phyloP scores from a whole-genome alignment of 2,797 vertebrate genomes.

The Anisognathus igniventris region DNA sequence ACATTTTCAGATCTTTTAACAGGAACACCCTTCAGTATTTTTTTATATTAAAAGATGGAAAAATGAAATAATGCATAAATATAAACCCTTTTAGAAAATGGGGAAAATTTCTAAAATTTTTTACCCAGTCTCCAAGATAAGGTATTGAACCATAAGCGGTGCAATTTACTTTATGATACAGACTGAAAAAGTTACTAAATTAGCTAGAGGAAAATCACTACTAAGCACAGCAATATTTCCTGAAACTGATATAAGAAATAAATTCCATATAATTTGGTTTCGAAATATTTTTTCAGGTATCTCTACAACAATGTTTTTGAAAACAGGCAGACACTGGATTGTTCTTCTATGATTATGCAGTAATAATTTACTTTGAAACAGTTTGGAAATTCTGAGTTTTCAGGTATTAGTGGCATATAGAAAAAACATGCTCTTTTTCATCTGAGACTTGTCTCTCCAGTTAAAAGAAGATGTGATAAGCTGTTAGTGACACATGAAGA shows the following conservation, averaged over 20 bases:
- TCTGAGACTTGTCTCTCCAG: neutral
- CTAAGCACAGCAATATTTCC: neutral
- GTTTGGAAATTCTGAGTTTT: neutral
- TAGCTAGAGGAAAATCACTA: neutral
- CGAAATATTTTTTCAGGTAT: neutral
- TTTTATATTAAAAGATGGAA: neutral
- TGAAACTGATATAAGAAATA: neutral
- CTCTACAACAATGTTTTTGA: neutral
- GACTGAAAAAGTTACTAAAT: neutral
- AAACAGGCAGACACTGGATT: neutral
- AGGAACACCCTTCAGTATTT: neutral
- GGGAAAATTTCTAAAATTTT: neutral
- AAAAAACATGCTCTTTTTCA: neutral
- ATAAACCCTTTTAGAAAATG: neutral
- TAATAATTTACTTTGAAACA: neutral
- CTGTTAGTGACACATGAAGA: neutral
- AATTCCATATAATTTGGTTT: neutral
- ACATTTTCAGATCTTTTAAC: neutral
- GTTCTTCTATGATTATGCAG: neutral
- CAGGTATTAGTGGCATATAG: neutral
- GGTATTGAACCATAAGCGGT: neutral
- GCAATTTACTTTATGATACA: neutral
- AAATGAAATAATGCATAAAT: neutral
- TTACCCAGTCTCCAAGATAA: neutral
- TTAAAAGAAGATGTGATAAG: neutral